Base-by-base conservation (phyloP, 2,888 invertebrate species). In the Aleiodes leptofemur region DNA sequence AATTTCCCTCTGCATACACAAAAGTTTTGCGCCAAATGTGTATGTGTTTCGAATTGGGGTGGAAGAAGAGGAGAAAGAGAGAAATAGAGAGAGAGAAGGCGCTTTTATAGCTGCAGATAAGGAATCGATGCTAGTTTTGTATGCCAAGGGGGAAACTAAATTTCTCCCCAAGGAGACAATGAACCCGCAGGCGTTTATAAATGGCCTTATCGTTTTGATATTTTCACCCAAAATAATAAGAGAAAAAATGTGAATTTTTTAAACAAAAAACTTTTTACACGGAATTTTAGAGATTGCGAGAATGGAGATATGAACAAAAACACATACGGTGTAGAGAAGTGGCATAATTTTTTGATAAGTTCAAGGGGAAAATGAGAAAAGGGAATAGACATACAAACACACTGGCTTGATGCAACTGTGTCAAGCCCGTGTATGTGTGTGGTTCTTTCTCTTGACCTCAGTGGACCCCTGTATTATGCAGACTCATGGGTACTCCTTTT, bases 351-450 rank as follows among this genome's bases (percentile, higher is more conserved):
- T 48, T 5, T 43, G 23, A 64, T 64, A 64, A 43, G 43, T 14
- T 64, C 14, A 48, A 23, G 64, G 16, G 38, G 43, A 43, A 43
- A 43, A 55, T 55, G 14, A 64, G 16, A 16, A 23, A 64, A 16
- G 64, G 9, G 48, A 48, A 48, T 43, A 38, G 64, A 59, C 13
- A 11, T 1, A 23, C 23, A 23, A 1, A 23, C 23, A 23, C 23
- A 23, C 23, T 23, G 3, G 43, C 8, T 43, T 5, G 9, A 43
- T 48, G 69, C 68, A 80, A 80, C 73, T 79, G 76, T 78, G 78
- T 81, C 81, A 77, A 77, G 77, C 73, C 23, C 2, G 23, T 23
- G 23, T 23, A 23, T 34, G 64, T 74, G 72, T 73, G 76, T 61
- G 34, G 64, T 43, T 64, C 43, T 64, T 64, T 64, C 64, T 48